phyloP scores from a whole-genome alignment of 2,888 invertebrate species.

The Dolichopus griseipennis region DNA sequence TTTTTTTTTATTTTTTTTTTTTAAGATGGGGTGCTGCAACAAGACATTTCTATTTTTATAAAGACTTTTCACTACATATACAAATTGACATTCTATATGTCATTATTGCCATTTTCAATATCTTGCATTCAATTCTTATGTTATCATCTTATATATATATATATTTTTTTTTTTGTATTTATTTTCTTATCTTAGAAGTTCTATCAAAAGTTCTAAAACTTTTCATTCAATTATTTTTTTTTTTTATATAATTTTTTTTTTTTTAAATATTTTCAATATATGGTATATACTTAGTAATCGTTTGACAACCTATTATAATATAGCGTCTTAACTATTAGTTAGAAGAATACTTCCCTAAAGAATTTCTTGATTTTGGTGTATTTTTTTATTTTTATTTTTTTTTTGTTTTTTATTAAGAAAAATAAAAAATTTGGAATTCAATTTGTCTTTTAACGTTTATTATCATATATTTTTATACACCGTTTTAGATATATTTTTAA shows the following conservation, averaged over 20 bases:
- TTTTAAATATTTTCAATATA: not conserved
- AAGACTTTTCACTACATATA: too few species aligned
- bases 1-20: too few species aligned
- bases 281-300: not conserved
- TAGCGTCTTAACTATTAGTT: not conserved
- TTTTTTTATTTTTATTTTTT: not conserved
- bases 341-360: not conserved
- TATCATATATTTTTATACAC: too few species aligned
- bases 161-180: too few species aligned
- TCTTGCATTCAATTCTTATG: not conserved
- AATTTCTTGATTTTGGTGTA: too few species aligned
- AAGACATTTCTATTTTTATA: too few species aligned
- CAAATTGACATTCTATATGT: not conserved
- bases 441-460: not conserved
- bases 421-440: not conserved
- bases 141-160: too few species aligned
- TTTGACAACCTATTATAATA: not conserved
- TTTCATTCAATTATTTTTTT: too few species aligned
- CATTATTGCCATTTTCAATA: constrained; percentile 1
- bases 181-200: too few species aligned
- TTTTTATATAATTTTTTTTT: not conserved
- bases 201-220: too few species aligned
- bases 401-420: not conserved
- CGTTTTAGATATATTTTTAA: too few species aligned
- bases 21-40: too few species aligned